Percentiles rank a stretch among this genome's conserved stretches.
Conservation (phyloP, 2,113 vertebrate genomes). For the Pomatostomus ruficeps region DNA sequence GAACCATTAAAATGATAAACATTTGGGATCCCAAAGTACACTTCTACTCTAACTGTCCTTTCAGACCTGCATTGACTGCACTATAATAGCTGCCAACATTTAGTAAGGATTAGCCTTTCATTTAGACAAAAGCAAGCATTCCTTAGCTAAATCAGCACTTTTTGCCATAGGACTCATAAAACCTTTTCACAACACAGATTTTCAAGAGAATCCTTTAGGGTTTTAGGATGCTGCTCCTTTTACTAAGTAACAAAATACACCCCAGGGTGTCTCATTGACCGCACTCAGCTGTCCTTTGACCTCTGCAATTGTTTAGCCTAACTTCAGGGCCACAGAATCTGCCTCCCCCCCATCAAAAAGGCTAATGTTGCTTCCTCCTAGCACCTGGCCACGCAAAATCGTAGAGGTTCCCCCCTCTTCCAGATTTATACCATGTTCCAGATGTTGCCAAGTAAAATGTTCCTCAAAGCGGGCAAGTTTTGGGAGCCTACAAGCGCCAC, state of each 20-base stretch:
- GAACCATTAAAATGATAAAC: constrained; percentile 66
- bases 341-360: constrained; percentile 67
- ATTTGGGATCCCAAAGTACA: constrained; percentile 57
- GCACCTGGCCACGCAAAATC: constrained; percentile 76
- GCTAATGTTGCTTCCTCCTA: constrained; percentile 71
- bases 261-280: constrained; percentile 80
- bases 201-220: constrained; percentile 77
- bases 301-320: constrained; percentile 78
- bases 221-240: constrained; percentile 80
- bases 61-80: constrained; percentile 53
- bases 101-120: constrained; percentile 75
- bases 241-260: constrained; percentile 83
- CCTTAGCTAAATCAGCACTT: constrained; percentile 77
- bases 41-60: constrained; percentile 61
- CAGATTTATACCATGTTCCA: constrained; percentile 44
- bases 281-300: constrained; percentile 76
- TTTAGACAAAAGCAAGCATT: constrained; percentile 77
- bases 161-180: constrained; percentile 79
- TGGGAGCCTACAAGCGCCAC: neutral
- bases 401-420: constrained; percentile 15
- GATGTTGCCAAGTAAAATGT: constrained; percentile 61
- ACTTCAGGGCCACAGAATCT: constrained; percentile 71
- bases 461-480: constrained; percentile 26
- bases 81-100: constrained; percentile 72
- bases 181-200: constrained; percentile 80